Evolutionary conservation across 1,140 invertebrate species (phyloP), one percentile per base, ranked within the genome.

Genomic region (Zaprionus ghesquierei): DNA sequence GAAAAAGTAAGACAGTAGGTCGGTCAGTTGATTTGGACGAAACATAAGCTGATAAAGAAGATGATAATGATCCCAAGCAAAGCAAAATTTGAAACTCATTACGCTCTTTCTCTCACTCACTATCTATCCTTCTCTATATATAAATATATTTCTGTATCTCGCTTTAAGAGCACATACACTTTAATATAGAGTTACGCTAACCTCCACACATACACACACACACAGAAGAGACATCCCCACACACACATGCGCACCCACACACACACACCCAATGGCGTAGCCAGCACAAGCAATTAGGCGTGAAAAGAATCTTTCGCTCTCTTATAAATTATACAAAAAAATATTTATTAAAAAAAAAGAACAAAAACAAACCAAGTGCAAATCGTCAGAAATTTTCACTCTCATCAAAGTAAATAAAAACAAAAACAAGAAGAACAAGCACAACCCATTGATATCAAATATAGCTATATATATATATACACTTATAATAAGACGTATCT

Each of bases 211-310:
- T 33, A 27, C 13, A 29, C 27, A 29, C 56, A 46, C 15, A 61
- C 27, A 44, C 9, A 23, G 46, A 51, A 15, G 23, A 44, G 31
- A 63, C 31, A 27, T 23, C 35, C 35, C 41, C 18, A 20, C 27
- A 44, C 23, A 50, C 22, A 44, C n/a, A 44, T 13, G 41, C 20
- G 55, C 63, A 61, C 44, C 33, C 65, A 29, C 1, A 29, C 27
- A 23, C 38, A 58, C 50, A 31, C 56, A 69, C 29, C 27, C 38
- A 53, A 77, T 86, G 81, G 81, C 81, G 81, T 85, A 85, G 81
- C 81, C 81, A 85, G 81, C 81, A 85, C 81, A 85, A 85, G 81
- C 77, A 85, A 85, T 85, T 85, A 70, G 68, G 60, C 68, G 41
- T 75, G 54, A 49, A 63, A 63, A 15, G 35, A 41, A 20, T 53